Percentiles rank a stretch among this genome's conserved stretches.
Evolutionary conservation across 2,888 invertebrate species (phyloP).

Genomic region (Phlogophora meticulosa): DNA sequence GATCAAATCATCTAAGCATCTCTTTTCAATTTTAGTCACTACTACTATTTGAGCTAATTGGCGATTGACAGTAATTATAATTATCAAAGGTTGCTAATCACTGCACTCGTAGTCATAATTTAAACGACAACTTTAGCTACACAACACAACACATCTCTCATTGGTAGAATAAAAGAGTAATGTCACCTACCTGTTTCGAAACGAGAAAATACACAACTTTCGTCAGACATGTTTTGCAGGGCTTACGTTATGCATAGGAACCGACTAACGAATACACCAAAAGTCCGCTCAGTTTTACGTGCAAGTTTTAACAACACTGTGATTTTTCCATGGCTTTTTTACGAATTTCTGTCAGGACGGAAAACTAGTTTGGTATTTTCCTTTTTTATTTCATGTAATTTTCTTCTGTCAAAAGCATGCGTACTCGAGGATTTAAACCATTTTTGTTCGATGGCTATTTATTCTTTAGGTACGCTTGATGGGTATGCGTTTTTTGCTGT

Average conservation of each 20-base stretch:
- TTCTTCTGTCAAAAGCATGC: constrained; percentile 35
- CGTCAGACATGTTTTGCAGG: constrained; percentile 39
- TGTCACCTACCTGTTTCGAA: constrained; percentile 30
- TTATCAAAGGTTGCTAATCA: too few species aligned
- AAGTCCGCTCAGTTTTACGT: constrained; percentile 80
- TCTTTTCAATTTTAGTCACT: too few species aligned
- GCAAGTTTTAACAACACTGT: constrained; percentile 81
- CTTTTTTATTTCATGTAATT: constrained; percentile 46
- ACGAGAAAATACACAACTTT: constrained; percentile 45
- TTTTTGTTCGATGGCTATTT: constrained; percentile 27
- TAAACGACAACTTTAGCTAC: background rate
- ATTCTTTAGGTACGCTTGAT: constrained; percentile 26
- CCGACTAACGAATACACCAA: constrained; percentile 76
- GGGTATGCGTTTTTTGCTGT: background rate
- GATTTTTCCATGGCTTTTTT: constrained; percentile 76
- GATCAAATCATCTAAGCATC: too few species aligned
- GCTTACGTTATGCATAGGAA: constrained; percentile 65
- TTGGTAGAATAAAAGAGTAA: constrained; percentile 15
- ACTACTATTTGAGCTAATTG: too few species aligned
- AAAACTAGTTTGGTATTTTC: constrained; percentile 67
- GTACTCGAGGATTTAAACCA: constrained; percentile 27
- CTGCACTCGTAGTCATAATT: too few species aligned
- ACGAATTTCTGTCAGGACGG: constrained; percentile 69
- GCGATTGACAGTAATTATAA: too few species aligned
- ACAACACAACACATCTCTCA: background rate